Base-by-base conservation (phyloP, 2,888 invertebrate genomes). In the Nemotelus nigrinus region DNA sequence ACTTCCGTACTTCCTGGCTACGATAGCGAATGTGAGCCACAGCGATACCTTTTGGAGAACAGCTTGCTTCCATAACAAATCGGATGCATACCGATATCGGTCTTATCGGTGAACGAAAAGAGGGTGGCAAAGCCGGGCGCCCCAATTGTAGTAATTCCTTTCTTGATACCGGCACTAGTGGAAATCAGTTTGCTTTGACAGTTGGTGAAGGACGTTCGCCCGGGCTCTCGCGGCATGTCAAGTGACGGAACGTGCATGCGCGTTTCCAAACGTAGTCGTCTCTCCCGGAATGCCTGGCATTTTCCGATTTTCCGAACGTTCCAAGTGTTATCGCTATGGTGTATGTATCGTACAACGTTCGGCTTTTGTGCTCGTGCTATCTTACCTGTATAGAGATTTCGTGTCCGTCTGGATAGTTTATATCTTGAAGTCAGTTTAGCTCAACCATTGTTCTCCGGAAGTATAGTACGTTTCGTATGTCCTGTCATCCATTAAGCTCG, bases 161-260 rank as follows among this genome's bases (percentile, higher is more conserved):
- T 70, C 10, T 10, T 10, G 8, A 70, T 70, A 55, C 70, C 70
- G 70, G 70, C n/a, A 70, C 53, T 65, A 50, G 50, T 50, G 47
- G n/a, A 43, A 70, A 64, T 79, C 79, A 79, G 79, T 79, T 77
- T 77, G 72, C 74, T 71, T 74, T 71, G 67, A 74, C 77, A 74
- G 47, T 67, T 72, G 77, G 77, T 53, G 72, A 47, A 72, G 74
- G 53, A 77, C 79, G 77, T 68, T 79, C 74, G 65, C 64, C 41
- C 64, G 60, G 76, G 39, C 39, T 48, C 44, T 25, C 47, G 45
- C 25, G n/a, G 60, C 41, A 50, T 74, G 4, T 25, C 60, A 7
- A 47, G 6, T 39, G 60, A 44, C 43, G 55, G 39, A 41, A 39
- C 48, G 79, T 77, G 71, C 79, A 79, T 79, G 79, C 79, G 79